Base-by-base conservation (phyloP, 2,888 invertebrate species). In the Thelaira solivaga region DNA sequence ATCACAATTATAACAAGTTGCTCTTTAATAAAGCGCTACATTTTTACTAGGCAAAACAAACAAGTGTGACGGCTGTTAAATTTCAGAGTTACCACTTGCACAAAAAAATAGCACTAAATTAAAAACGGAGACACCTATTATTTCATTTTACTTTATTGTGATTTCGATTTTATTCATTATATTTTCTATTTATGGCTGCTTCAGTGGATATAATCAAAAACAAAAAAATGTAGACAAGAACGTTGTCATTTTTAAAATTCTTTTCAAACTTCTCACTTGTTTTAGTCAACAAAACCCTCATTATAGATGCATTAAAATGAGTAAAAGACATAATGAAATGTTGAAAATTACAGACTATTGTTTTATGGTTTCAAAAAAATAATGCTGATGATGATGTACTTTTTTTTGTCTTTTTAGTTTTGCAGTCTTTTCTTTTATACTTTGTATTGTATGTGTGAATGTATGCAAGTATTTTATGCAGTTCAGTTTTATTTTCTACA, bases 311-410 rank as follows among this genome's bases (percentile, higher is more conserved):
- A 31, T 41, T 31, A 16, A n/a, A n/a, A n/a, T 53, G 20, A 22
- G 31, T n/a, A 18, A 43, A 65, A 73, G 22, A 49, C 57, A 59
- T 31, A 29, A 62, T 75, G 64, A 75, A 53, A 71, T 65, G 59
- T 45, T 61, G 59, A 55, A 72, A 76, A 67, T 67, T 67, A 55
- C 61, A 65, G 67, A 62, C 72, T 72, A 39, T 76, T 67, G 34
- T 67, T 72, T n/a, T 62, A 45, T 59, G 43, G 16, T 34, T 47
- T 61, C 49, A 18, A n/a, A n/a, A n/a, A n/a, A n/a, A n/a, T 22
- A 72, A 67, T 72, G 67, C n/a, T n/a, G n/a, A n/a, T 72, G 67
- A 67, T 77, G 72, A 67, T 77, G 73, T 57, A 49, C 73, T n/a
- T n/a, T n/a, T n/a, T n/a, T n/a, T n/a, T n/a, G n/a, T n/a, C 49